Base-by-base conservation (phyloP, 2,888 invertebrate genomes). In the Taenaris catops region DNA sequence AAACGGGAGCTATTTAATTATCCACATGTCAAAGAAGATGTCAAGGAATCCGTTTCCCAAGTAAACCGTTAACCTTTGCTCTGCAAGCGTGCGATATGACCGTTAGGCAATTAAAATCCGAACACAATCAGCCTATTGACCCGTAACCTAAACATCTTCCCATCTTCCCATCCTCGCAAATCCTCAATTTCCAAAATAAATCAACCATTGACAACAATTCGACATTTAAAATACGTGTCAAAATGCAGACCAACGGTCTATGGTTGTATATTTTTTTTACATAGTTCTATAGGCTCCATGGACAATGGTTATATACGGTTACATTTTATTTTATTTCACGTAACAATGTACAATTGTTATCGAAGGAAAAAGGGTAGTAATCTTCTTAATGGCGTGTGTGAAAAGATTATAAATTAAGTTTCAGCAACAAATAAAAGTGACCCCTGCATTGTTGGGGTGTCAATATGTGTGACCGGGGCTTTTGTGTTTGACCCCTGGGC, bases 361-460 rank as follows among this genome's bases (percentile, higher is more conserved):
- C 66, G 37, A 72, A 64, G 70, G 70, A 64, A 81, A 84, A 87
- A 86, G 84, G 86, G 86, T 84, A 81, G 83, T 86, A 86, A 86
- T 84, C 86, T 86, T 72, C 86, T 84, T 86, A 84, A 86, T 84
- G 81, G 84, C 69, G 72, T 83, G 81, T 84, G 83, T 84, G 83
- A 86, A 84, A 81, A 87, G 87, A 87, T 87, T 87, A 87, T 87
- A 86, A 86, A 84, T 87, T 86, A 86, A 86, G 84, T 86, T 84
- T 83, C 78, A 78, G 79, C 71, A 78, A 83, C 87, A 84, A 87
- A 87, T 86, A 86, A 84, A 87, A 80, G 64, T 87, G 87, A 87
- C 87, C 87, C 87, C 78, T 68, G 74, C 54, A 80, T 86, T 84
- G 84, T 87, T 59, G 44, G 69, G 74, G 84, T 83, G 87, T 83